Evolutionary conservation across 2,888 invertebrate species (phyloP).

Genomic region (Pristionchus maxplancki): DNA sequence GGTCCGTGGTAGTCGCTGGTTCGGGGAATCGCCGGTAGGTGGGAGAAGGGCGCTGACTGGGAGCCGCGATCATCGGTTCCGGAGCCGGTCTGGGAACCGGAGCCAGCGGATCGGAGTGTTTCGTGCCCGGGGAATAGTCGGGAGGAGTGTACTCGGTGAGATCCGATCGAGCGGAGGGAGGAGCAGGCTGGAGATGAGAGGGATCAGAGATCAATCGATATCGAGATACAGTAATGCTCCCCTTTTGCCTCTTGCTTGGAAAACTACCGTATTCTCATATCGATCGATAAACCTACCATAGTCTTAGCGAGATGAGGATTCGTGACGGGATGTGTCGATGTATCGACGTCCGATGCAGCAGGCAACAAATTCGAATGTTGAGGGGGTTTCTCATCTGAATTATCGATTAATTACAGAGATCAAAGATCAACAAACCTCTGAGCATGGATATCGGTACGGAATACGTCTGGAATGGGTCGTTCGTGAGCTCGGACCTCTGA

Average conservation of each 20-base stretch:
- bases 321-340: neutral
- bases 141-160: constrained; percentile 11
- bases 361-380: neutral
- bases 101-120: neutral
- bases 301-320: constrained; percentile 2
- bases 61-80: neutral
- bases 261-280: neutral
- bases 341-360: neutral
- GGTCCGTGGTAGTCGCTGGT: neutral
- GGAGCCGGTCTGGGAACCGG: neutral
- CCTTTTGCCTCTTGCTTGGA: neutral
- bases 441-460: neutral
- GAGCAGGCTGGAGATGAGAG: neutral
- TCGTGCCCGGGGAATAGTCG: constrained; percentile 15
- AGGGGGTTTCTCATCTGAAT: neutral
- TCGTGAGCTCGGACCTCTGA: neutral
- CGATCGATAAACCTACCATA: too few species aligned
- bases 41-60: neutral
- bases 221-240: neutral
- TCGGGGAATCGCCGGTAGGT: constrained; percentile 19
- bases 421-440: constrained; percentile 11
- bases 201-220: too few species aligned
- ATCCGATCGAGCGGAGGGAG: neutral
- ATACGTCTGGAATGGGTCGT: constrained; percentile 35
- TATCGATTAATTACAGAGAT: neutral